Base-by-base conservation (phyloP, 2,888 invertebrate species). In the Helobdella robusta region DNA sequence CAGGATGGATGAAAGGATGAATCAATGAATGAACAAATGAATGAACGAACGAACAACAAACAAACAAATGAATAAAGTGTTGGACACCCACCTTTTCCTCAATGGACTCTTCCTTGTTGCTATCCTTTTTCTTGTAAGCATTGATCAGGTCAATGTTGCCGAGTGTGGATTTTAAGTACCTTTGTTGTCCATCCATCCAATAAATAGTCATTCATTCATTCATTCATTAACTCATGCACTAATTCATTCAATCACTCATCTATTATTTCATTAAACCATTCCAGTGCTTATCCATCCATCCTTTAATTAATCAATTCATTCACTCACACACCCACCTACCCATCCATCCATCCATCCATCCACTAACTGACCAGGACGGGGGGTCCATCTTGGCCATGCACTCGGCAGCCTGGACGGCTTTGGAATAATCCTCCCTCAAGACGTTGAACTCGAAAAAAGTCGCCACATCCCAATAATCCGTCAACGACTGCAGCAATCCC, bases 401-500 rank as follows among this genome's bases (percentile, higher is more conserved):
- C 68, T 82, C 81, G 0, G 97, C 93, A n/a, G 97, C 97, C 81
- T 93, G 92, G 73, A 92, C 89, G 0, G 97, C 95, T 80, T 97
- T 97, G 18, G 20, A 25, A 35, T 94, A 97, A 79, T 98, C 93
- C 79, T 95, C 92, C 1, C 94, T 94, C 40, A 98, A 82, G 0
- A 98, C 95, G 59, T 93, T 93, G 71, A 97, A 95, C 82, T 95
- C 95, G 79, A 95, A 95, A 83, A 91, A 98, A 1, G 92, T 95
- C 0, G 95, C 95, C n/a, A 98, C 95, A 79, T 95, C 95, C 70
- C 98, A n/a, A n/a, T n/a, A n/a, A n/a, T n/a, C n/a, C n/a, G n/a
- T n/a, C n/a, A 97, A 82, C 0, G 91, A 90, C 0, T 87, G 86
- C 32, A 98, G 81, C 76, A 91, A 92, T 50, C 98, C 98, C 78